These are phyloP conservation scores for Oreochromis aureus DNA, from an alignment of 2,113 vertebrate species.

Conservation along the genomic window DNA sequence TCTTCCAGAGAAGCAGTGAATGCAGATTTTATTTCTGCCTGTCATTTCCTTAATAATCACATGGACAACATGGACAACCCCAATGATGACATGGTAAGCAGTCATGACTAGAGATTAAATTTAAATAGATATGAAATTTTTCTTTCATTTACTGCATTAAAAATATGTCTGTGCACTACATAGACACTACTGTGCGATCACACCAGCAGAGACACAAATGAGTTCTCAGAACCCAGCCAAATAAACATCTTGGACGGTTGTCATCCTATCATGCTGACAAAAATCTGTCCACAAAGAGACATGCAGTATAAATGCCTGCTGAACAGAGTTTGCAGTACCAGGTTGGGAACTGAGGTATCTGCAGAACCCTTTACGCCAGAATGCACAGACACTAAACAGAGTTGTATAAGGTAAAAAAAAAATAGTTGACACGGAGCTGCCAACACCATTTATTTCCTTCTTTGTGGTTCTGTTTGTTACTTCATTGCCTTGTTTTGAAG, in stretches of 20 bases:
- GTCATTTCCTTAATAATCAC: constrained; percentile 79
- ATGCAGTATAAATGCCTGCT: not conserved
- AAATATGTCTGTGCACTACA: not conserved
- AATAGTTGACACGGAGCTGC: not conserved
- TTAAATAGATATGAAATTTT: not conserved
- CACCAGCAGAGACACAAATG: not conserved
- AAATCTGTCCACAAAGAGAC: not conserved
- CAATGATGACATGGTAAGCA: constrained; percentile 79
- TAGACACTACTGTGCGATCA: not conserved
- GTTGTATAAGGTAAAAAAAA: not conserved
- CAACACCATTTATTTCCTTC: not conserved
- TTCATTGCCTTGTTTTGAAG: not conserved
- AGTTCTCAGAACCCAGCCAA: not conserved
- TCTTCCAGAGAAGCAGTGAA: constrained; percentile 63
- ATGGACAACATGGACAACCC: constrained; percentile 80
- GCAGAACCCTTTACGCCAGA: not conserved
- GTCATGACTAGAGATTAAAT: not conserved
- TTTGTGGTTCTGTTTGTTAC: not conserved
- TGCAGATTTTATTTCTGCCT: constrained; percentile 79
- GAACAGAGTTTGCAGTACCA: not conserved
- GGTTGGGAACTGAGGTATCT: not conserved
- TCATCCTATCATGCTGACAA: not conserved
- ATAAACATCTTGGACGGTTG: not conserved
- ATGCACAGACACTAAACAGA: not conserved
- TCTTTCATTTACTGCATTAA: not conserved